Evolutionary conservation across 2,888 invertebrate genomes (phyloP), one percentile per base, ranked within the genome.

Genomic region (Zaprionus lineosus): DNA sequence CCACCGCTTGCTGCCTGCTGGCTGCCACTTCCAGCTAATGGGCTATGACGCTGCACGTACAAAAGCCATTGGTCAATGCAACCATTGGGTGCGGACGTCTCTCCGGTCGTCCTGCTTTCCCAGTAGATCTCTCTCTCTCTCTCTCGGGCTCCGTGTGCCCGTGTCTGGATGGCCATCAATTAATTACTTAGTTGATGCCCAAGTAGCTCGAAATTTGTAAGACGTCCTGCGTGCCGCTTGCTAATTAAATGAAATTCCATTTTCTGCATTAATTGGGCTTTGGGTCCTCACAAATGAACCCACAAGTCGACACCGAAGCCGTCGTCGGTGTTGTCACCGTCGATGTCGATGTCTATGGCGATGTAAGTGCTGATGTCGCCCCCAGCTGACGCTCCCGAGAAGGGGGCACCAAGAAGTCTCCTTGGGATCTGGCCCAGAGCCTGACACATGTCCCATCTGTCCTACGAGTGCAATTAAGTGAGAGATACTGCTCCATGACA

Each of bases 211-310:
- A 12, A 14, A 5, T 18, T 19, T 28, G 9, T 11, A 8, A 16
- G 34, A 55, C 24, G 53, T 50, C 61, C 53, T 31, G 62, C 63
- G 67, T 48, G 74, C 28, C 58, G 47, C 53, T 59, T 41, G 59
- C 61, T 78, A 78, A 84, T 78, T 78, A 67, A 84, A 84, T 78
- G 67, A 84, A 82, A 78, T 67, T 78, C 46, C 67, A 82, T 84
- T 82, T 66, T 58, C 59, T 76, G 74, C 82, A 81, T 77, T 66
- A 55, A 73, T 69, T 73, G 74, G 59, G 50, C 59, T 50, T 48
- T 43, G 29, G 58, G 36, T 34, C 46, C n/a, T n/a, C n/a, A n/a
- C n/a, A n/a, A n/a, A n/a, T n/a, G n/a, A n/a, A n/a, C n/a, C n/a
- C n/a, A n/a, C n/a, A n/a, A n/a, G n/a, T n/a, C n/a, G n/a, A n/a